Percentiles rank a stretch among this genome's conserved stretches.
phyloP scores from a whole-genome alignment of 2,113 vertebrate species.

The Ochotona princeps region DNA sequence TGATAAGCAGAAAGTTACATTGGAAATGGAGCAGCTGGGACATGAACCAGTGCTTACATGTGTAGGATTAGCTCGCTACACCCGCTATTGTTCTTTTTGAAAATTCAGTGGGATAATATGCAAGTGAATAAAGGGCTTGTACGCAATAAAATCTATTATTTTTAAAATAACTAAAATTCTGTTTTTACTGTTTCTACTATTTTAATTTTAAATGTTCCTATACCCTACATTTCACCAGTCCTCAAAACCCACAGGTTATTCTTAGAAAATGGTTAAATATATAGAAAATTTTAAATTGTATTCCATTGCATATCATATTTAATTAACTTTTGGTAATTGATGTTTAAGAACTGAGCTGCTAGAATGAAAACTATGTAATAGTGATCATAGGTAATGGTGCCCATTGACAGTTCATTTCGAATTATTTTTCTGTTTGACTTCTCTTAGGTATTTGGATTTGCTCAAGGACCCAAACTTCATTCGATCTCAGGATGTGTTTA shows the following conservation, averaged over 20 bases:
- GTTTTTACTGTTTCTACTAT: background rate
- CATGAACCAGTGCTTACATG: too few relatives aligned
- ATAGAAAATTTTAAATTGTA: background rate
- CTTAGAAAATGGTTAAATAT: background rate
- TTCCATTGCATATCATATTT: slow-evolving; percentile 40
- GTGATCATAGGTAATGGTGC: background rate
- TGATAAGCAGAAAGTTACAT: too few relatives aligned
- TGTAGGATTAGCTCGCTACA: too few relatives aligned
- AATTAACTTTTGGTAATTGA: background rate
- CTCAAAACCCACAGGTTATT: background rate
- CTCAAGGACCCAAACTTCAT: slow-evolving; percentile 90
- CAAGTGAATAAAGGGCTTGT: background rate
- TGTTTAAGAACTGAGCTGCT: slow-evolving; percentile 11
- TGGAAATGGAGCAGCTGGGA: too few relatives aligned
- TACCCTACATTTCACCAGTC: background rate
- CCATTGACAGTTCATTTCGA: slow-evolving; percentile 21
- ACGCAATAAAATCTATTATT: slow-evolving; percentile 3
- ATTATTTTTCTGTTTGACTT: slow-evolving; percentile 61
- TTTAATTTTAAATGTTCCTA: background rate
- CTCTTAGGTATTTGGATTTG: slow-evolving; percentile 90
- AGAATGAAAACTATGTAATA: background rate
- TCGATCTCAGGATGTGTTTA: slow-evolving; percentile 95
- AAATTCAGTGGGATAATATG: background rate
- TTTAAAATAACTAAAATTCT: slow-evolving; percentile 15
- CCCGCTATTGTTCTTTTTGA: too few relatives aligned